phyloP scores from a whole-genome alignment of 2,113 vertebrate species.

The Ophthalmolycus amberensis region DNA sequence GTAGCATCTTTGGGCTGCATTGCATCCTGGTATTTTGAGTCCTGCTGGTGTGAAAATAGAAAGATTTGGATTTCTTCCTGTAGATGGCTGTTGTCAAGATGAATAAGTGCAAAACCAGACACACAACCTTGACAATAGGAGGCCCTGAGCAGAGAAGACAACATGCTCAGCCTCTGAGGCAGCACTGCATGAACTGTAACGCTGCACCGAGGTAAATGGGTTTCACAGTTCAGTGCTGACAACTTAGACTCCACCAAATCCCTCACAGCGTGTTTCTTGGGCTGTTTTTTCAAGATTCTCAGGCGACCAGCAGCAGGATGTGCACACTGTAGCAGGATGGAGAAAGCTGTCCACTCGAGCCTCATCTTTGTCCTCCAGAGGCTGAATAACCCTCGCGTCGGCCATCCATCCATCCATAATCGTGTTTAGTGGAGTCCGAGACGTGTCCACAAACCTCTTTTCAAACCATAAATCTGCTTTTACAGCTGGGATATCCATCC shows the following conservation, averaged over 20 bases:
- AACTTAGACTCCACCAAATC: constrained; percentile 21
- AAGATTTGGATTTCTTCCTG: constrained; percentile 2
- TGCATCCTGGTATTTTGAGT: constrained; percentile 1
- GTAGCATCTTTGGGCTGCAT: background rate
- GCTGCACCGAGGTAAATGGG: constrained; percentile 27
- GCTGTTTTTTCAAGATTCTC: constrained; percentile 39
- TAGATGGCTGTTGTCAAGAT: background rate
- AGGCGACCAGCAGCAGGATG: constrained; percentile 29
- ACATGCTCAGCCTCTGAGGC: background rate
- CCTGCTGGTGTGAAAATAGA: background rate
- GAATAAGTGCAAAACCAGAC: background rate
- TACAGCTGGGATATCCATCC: constrained; percentile 62
- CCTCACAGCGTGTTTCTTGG: constrained; percentile 34
- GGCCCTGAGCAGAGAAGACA: constrained; percentile 1
- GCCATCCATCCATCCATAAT: constrained; percentile 49
- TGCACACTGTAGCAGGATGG: constrained; percentile 7
- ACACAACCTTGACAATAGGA: constrained; percentile 1
- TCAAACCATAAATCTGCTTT: constrained; percentile 49
- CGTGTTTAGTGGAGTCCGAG: constrained; percentile 33
- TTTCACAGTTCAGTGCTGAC: constrained; percentile 52
- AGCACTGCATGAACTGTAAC: constrained; percentile 16
- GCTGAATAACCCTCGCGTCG: constrained; percentile 25
- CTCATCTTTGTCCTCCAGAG: constrained; percentile 49
- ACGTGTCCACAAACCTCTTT: constrained; percentile 44
- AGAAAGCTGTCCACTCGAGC: constrained; percentile 33